These are phyloP conservation scores for Taenaris catops DNA, from an alignment of 2,888 invertebrate species.

Conservation along the genomic window DNA sequence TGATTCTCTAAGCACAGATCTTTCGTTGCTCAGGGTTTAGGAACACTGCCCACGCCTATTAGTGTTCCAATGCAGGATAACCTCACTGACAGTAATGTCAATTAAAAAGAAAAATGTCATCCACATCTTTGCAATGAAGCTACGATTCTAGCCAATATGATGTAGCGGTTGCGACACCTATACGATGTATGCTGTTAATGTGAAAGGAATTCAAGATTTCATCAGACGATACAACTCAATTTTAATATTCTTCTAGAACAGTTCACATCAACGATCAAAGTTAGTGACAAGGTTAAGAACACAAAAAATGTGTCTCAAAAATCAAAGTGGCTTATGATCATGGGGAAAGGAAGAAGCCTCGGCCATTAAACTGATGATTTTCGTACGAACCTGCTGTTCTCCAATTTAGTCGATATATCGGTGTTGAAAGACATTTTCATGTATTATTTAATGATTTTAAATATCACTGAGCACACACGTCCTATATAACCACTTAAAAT, in stretches of 20 bases:
- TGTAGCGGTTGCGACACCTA: slow-evolving; percentile 9
- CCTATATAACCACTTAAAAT: slow-evolving; percentile 46
- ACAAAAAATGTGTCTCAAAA: no score
- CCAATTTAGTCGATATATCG: slow-evolving; percentile 70
- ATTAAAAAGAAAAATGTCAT: slow-evolving; percentile 1
- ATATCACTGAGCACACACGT: slow-evolving; percentile 77
- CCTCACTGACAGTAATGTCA: slow-evolving; percentile 33
- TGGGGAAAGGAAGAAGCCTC: no score
- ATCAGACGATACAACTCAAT: no score
- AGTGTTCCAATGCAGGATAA: slow-evolving; percentile 37
- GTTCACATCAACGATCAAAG: no score
- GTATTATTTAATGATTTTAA: slow-evolving; percentile 68
- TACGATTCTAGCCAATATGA: slow-evolving; percentile 8
- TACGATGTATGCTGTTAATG: slow-evolving; percentile 23
- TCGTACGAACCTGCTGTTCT: slow-evolving; percentile 73
- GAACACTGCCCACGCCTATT: slow-evolving; percentile 50
- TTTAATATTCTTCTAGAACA: no score
- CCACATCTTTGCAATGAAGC: slow-evolving; percentile 2
- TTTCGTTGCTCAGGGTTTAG: no score
- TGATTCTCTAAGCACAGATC: neutral
- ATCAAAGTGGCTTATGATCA: no score
- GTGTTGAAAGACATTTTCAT: slow-evolving; percentile 75
- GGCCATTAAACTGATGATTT: slow-evolving; percentile 17
- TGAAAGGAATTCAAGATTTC: slow-evolving; percentile 34
- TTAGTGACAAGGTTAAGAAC: no score